Conservation (phyloP, 2,113 vertebrate genomes). For the Nyctibius bracteatus region DNA sequence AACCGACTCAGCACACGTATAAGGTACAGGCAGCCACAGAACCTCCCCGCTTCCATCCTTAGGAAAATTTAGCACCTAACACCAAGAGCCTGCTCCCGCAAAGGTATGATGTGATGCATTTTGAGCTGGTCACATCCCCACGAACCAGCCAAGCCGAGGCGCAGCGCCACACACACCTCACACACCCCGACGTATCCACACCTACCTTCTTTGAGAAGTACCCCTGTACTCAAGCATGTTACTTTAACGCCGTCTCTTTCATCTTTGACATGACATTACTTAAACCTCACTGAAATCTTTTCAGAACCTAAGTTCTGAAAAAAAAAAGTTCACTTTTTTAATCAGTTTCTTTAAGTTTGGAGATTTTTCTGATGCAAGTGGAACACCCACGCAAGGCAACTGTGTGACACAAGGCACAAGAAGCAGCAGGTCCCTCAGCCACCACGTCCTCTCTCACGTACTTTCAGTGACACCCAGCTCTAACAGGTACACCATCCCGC, state of each 20-base stretch:
- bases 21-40: neutral
- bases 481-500: neutral
- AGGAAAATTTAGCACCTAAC: neutral
- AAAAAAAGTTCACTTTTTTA: neutral
- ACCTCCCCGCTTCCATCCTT: neutral
- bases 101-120: accelerated
- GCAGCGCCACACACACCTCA: accelerated
- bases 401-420: neutral
- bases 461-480: neutral
- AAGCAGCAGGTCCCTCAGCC: neutral
- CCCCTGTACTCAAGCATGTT: neutral
- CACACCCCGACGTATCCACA: accelerated
- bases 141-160: accelerated
- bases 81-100: neutral
- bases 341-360: neutral
- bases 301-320: neutral
- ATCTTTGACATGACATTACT: neutral
- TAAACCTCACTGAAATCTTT: neutral
- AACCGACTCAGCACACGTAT: neutral
- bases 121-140: neutral
- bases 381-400: neutral
- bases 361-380: neutral
- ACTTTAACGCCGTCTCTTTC: neutral
- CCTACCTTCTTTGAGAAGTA: neutral
- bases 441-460: neutral